A percentile compares a stretch with the other conserved stretches of the same genome.
Conservation (phyloP, 2,113 vertebrate species). For the Apteryx mantelli region DNA sequence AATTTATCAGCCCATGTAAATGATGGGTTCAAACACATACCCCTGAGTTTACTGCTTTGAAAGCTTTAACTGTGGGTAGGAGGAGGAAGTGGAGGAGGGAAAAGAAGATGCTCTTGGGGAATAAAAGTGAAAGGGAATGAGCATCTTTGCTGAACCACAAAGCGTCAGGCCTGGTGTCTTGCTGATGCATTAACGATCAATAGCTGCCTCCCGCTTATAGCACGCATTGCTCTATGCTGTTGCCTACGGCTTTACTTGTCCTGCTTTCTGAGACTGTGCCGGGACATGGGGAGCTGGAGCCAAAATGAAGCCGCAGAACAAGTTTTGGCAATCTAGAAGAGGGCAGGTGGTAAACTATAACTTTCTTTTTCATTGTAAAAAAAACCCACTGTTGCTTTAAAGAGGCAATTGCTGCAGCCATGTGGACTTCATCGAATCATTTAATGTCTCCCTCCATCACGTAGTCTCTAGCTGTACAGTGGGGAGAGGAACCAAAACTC, state of each 20-base stretch:
- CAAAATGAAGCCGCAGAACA: not conserved
- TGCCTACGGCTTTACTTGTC: not conserved
- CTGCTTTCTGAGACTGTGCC: not conserved
- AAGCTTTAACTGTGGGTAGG: not conserved
- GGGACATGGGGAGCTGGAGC: not conserved
- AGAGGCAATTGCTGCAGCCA: not conserved
- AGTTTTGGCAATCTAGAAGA: not conserved
- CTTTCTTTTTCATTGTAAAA: not conserved
- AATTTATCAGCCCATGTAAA: not conserved
- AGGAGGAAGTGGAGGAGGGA: not conserved
- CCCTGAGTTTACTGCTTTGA: not conserved
- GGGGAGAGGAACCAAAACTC: not conserved
- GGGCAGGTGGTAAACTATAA: not conserved
- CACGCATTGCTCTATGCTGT: accelerated
- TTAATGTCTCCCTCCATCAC: not conserved
- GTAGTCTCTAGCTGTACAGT: not conserved
- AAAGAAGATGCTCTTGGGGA: not conserved
- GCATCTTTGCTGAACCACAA: not conserved
- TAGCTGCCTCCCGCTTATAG: not conserved
- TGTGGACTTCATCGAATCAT: not conserved
- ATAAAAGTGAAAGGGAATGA: not conserved
- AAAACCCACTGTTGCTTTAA: not conserved
- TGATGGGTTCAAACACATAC: not conserved
- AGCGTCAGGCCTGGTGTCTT: not conserved
- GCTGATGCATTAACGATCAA: not conserved